These are phyloP conservation scores for Tetramorium bicarinatum DNA, from an alignment of 2,888 invertebrate species.

Conservation along the genomic window DNA sequence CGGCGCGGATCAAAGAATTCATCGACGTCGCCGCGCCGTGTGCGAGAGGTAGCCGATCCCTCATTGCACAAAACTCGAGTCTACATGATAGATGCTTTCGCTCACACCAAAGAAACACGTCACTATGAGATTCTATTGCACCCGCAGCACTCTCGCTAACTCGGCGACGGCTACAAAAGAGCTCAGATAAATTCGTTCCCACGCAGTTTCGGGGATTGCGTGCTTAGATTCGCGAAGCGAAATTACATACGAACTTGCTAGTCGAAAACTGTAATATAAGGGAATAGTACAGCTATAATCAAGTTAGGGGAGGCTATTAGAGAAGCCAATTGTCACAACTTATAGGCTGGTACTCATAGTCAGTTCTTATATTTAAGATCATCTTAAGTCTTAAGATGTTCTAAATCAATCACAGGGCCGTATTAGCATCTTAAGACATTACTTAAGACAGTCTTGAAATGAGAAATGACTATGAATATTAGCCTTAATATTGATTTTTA, in stretches of 20 bases:
- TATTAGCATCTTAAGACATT: no score
- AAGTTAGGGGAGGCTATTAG: no score
- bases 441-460: no score
- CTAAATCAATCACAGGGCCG: no score
- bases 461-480: no score
- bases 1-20: constrained; percentile 85
- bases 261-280: neutral
- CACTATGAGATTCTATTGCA: constrained; percentile 28
- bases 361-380: no score
- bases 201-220: neutral
- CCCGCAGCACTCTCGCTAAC: neutral
- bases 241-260: neutral
- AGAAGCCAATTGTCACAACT: no score
- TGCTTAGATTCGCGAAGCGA: neutral
- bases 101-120: constrained; percentile 53
- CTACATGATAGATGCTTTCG: constrained; percentile 19
- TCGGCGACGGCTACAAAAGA: constrained; percentile 9
- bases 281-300: no score
- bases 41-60: constrained; percentile 5
- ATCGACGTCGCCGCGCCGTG: constrained; percentile 75
- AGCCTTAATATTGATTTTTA: no score
- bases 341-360: no score
- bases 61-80: constrained; percentile 23
- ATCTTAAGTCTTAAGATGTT: no score
- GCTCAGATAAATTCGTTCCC: constrained; percentile 22